These are phyloP conservation scores for Spondyliosoma cantharus DNA, from an alignment of 2,797 vertebrate genomes.

Conservation along the genomic window DNA sequence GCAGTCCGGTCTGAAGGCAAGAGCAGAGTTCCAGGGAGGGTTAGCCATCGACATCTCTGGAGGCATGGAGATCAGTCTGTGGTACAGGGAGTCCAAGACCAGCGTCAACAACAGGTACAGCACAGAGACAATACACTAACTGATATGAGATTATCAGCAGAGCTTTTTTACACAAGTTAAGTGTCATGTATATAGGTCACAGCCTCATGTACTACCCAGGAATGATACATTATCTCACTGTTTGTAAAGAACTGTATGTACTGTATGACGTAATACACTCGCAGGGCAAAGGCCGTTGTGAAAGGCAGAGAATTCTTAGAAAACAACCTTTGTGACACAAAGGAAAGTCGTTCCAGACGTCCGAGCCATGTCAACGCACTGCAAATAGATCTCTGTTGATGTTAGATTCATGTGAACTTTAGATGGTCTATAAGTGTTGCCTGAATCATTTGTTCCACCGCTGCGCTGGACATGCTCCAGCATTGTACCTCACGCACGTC, in stretches of 20 bases:
- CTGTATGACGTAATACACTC: slow-evolving; percentile 41
- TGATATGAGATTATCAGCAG: neutral
- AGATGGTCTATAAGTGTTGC: slow-evolving; percentile 69
- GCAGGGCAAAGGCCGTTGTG: slow-evolving; percentile 50
- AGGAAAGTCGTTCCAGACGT: slow-evolving; percentile 39
- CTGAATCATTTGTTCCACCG: slow-evolving; percentile 78
- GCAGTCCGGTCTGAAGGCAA: slow-evolving; percentile 92
- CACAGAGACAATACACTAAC: neutral
- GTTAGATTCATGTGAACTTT: slow-evolving; percentile 65
- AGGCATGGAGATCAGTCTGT: slow-evolving; percentile 98
- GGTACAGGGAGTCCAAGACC: slow-evolving; percentile 99
- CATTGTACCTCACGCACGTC: slow-evolving; percentile 65
- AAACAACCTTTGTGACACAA: slow-evolving; percentile 52
- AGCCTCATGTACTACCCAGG: neutral
- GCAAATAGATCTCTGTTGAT: slow-evolving; percentile 70
- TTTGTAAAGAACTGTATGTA: slow-evolving; percentile 33
- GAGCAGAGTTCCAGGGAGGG: slow-evolving; percentile 90
- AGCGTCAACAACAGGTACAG: slow-evolving; percentile 93
- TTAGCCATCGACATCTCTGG: slow-evolving; percentile 97
- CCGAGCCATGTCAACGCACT: slow-evolving; percentile 41
- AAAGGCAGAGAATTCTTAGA: slow-evolving; percentile 52
- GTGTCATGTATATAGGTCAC: slow-evolving; percentile 26
- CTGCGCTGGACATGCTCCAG: slow-evolving; percentile 53
- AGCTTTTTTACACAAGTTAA: slow-evolving; percentile 17
- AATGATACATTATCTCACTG: slow-evolving; percentile 30